Evolutionary conservation across 2,113 vertebrate species (phyloP).

Genomic region (Scopus umbretta): DNA sequence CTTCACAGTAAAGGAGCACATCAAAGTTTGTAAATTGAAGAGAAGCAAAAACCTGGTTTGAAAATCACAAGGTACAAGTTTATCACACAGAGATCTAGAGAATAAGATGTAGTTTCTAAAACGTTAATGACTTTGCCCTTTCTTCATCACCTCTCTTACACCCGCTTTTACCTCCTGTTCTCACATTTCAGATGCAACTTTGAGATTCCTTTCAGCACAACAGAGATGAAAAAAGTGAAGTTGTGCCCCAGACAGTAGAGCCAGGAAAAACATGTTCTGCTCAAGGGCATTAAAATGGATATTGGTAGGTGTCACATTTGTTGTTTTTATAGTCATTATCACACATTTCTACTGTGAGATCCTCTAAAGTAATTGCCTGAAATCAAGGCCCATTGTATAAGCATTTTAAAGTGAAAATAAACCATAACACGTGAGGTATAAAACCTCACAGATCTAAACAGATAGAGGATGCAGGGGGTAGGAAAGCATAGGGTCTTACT

Average conservation of each 20-base stretch:
- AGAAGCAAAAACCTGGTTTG: not conserved
- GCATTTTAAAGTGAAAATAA: not conserved
- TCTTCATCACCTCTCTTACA: not conserved
- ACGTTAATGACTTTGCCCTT: not conserved
- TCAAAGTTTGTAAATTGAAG: not conserved
- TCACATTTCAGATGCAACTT: not conserved
- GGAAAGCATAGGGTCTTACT: not conserved
- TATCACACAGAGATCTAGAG: not conserved
- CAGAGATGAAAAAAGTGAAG: not conserved
- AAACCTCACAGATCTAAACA: not conserved
- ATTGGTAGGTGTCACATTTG: not conserved
- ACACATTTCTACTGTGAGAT: not conserved
- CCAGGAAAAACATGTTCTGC: not conserved
- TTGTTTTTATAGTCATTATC: not conserved
- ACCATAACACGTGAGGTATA: not conserved
- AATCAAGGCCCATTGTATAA: not conserved
- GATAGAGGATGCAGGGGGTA: not conserved
- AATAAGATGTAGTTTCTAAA: not conserved
- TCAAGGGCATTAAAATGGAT: not conserved
- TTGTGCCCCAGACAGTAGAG: not conserved
- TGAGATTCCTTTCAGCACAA: not conserved
- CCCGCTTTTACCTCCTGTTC: not conserved
- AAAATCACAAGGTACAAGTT: not conserved
- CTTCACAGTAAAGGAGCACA: not conserved
- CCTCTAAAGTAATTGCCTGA: not conserved